A percentile compares a stretch with the other conserved stretches of the same genome.
phyloP scores from a whole-genome alignment of 2,888 invertebrate species.

The Lepidocyrtinus sp. region DNA sequence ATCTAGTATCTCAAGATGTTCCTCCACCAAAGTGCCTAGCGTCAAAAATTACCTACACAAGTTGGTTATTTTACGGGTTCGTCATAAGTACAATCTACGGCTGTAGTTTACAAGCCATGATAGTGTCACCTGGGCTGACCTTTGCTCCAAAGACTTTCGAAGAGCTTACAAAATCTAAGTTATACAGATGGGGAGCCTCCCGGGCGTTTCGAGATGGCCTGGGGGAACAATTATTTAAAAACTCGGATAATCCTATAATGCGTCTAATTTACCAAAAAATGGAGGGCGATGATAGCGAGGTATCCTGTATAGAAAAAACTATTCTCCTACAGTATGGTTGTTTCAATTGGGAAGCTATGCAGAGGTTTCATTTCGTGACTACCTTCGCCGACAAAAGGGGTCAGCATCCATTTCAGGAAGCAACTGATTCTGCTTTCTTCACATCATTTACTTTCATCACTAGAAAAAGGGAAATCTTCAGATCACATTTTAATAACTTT shows the following conservation, averaged over 20 bases:
- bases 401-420: neutral
- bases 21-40: neutral
- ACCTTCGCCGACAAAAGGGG: neutral
- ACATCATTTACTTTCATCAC: neutral
- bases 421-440: neutral
- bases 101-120: slow-evolving; percentile 17
- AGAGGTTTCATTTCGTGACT: neutral
- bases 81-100: slow-evolving; percentile 3
- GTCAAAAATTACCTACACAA: neutral
- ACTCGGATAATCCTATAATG: slow-evolving; percentile 1
- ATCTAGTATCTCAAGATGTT: neutral
- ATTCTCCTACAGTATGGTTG: neutral
- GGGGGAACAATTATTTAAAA: slow-evolving; percentile 20
- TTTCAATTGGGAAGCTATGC: neutral
- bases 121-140: neutral
- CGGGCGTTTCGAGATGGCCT: slow-evolving; percentile 4
- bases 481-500: slow-evolving; percentile 28
- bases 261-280: neutral
- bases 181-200: slow-evolving; percentile 6
- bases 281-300: neutral
- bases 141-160: slow-evolving; percentile 5
- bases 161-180: neutral
- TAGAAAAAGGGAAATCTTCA: slow-evolving; percentile 30
- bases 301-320: neutral
- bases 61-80: slow-evolving; percentile 22